Conservation (phyloP, 2,797 vertebrate genomes). For the Poecilia velifera region DNA sequence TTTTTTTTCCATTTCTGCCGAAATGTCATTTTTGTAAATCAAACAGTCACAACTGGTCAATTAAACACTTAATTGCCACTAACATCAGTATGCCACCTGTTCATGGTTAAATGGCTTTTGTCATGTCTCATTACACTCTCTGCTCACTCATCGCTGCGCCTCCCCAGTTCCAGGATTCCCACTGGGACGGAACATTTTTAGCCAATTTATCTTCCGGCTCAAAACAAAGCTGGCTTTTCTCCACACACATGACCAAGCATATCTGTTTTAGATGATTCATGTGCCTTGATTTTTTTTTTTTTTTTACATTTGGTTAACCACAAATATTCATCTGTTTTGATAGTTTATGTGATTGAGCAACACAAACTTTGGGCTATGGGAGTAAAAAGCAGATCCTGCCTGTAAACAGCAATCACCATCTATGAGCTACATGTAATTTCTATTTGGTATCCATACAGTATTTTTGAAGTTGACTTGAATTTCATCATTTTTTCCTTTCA, state of each 20-base stretch:
- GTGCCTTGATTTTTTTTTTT: neutral
- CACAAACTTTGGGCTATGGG: neutral
- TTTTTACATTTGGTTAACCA: neutral
- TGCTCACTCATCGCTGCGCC: slow-evolving; percentile 25
- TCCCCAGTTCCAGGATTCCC: slow-evolving; percentile 46
- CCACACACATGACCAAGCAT: neutral
- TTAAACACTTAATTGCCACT: slow-evolving; percentile 53
- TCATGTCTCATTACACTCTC: slow-evolving; percentile 64
- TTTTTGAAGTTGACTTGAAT: too few species aligned
- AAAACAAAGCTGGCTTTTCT: neutral
- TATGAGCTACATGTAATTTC: too few species aligned
- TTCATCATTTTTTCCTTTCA: neutral
- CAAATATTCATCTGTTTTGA: neutral
- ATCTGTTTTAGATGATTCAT: neutral
- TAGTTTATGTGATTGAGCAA: neutral
- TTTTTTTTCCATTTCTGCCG: neutral
- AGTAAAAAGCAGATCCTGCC: neutral
- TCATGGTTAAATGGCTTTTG: slow-evolving; percentile 49
- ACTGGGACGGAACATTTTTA: slow-evolving; percentile 29
- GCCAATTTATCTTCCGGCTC: slow-evolving; percentile 34
- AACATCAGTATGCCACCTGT: slow-evolving; percentile 56
- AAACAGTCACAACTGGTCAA: slow-evolving; percentile 49
- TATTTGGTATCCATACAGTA: too few species aligned
- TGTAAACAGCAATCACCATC: too few species aligned
- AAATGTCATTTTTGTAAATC: slow-evolving; percentile 40